Conservation (phyloP, 1,140 invertebrate species). For the Leptopilina boulardi region DNA sequence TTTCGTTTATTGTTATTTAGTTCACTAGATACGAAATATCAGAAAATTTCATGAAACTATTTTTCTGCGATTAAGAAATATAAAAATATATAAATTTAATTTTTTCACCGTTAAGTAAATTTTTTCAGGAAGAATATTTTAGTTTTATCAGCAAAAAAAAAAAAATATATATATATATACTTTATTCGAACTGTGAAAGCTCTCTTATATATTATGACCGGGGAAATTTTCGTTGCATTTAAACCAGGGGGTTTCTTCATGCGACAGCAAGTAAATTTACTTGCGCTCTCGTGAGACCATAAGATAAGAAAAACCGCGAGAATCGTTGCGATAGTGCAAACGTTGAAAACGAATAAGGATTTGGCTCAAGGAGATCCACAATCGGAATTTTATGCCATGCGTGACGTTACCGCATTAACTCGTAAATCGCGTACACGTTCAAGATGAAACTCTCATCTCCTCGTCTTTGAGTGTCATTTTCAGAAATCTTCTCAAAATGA, state of each 20-base stretch:
- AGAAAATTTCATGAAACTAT: too few relatives aligned
- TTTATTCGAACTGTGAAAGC: not conserved
- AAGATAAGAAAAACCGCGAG: slow-evolving; percentile 31
- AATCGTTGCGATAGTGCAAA: slow-evolving; percentile 25
- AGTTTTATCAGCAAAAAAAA: not conserved
- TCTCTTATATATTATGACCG: not conserved
- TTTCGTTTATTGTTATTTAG: too few relatives aligned
- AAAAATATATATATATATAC: not conserved
- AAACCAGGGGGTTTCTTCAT: not conserved
- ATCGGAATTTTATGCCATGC: slow-evolving; percentile 48
- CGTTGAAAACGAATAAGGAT: slow-evolving; percentile 43
- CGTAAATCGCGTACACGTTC: slow-evolving; percentile 33
- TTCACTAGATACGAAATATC: too few relatives aligned
- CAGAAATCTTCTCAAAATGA: not conserved
- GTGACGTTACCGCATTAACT: slow-evolving; percentile 35
- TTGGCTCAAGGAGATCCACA: slow-evolving; percentile 63
- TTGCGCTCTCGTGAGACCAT: slow-evolving; percentile 19
- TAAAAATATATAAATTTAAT: too few relatives aligned
- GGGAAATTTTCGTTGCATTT: not conserved
- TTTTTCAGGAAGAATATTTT: not conserved
- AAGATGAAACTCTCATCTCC: slow-evolving; percentile 34
- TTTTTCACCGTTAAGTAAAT: too few relatives aligned
- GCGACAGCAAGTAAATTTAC: slow-evolving; percentile 18
- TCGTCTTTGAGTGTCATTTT: slow-evolving; percentile 5
- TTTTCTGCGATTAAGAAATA: too few relatives aligned